Conservation (phyloP, 2,797 vertebrate genomes). For the Arrhamphus sclerolepis region DNA sequence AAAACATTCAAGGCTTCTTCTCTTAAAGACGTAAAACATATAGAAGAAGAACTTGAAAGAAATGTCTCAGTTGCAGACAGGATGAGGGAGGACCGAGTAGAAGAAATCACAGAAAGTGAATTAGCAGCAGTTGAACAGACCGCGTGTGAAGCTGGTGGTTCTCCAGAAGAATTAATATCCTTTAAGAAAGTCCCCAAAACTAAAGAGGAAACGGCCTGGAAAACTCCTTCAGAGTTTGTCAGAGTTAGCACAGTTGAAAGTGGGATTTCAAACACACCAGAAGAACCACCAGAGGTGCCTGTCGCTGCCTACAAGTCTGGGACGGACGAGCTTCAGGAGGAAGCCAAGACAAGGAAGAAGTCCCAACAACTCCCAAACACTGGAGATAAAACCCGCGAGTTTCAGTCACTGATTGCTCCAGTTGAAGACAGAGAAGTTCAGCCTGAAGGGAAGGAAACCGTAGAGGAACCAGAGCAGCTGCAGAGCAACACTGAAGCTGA, state of each 20-base stretch:
- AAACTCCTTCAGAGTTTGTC: neutral
- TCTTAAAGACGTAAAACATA: too few relatives aligned
- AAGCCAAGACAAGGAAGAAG: neutral
- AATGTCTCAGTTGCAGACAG: neutral
- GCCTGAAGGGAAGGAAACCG: neutral
- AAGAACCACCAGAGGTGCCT: neutral
- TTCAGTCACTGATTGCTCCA: neutral
- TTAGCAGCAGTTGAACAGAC: neutral
- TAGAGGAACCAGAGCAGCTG: neutral
- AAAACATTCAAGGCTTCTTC: too few relatives aligned
- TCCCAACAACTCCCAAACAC: neutral
- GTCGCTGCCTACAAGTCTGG: neutral
- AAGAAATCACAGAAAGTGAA: neutral
- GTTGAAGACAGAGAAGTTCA: neutral
- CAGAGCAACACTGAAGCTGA: neutral
- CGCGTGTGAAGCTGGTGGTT: too few relatives aligned
- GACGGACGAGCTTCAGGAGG: neutral
- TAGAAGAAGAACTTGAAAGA: neutral
- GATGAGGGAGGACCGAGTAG: neutral
- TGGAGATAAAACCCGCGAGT: conserved; percentile 1
- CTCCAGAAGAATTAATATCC: neutral
- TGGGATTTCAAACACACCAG: neutral
- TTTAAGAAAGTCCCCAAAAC: neutral
- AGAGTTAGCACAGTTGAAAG: neutral
- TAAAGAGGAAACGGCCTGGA: neutral